phyloP scores from a whole-genome alignment of 2,113 vertebrate species.

The Nothobranchius furzeri region DNA sequence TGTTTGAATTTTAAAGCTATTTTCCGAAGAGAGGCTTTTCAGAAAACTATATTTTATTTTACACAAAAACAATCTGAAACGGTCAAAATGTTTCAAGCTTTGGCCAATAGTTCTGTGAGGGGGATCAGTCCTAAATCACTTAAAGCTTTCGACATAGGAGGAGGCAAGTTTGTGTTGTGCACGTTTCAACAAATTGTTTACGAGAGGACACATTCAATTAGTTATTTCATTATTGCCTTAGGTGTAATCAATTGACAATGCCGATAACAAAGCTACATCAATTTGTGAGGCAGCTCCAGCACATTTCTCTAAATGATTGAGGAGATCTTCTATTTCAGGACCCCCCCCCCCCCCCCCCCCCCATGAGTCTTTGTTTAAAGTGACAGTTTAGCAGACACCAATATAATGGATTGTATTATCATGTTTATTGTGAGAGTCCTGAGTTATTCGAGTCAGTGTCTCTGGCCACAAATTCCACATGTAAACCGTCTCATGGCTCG shows the following conservation, averaged over 20 bases:
- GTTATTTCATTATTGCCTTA: slow-evolving; percentile 76
- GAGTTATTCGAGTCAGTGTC: neutral
- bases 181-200: slow-evolving; percentile 76
- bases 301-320: slow-evolving; percentile 73
- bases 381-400: slow-evolving; percentile 13
- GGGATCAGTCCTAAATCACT: slow-evolving; percentile 68
- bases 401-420: neutral
- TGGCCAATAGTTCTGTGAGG: slow-evolving; percentile 61
- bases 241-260: slow-evolving; percentile 76
- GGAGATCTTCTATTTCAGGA: slow-evolving; percentile 44
- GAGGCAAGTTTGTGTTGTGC: slow-evolving; percentile 59
- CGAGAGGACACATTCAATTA: slow-evolving; percentile 78
- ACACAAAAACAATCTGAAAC: too few species aligned
- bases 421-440: slow-evolving; percentile 2
- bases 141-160: slow-evolving; percentile 51
- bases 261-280: slow-evolving; percentile 76
- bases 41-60: too few species aligned
- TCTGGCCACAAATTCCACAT: slow-evolving; percentile 16
- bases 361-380: slow-evolving; percentile 13
- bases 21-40: too few species aligned
- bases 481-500: slow-evolving; percentile 7
- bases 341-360: neutral
- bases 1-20: too few species aligned
- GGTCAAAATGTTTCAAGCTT: neutral
- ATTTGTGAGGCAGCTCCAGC: slow-evolving; percentile 62